Percentiles rank a stretch among this genome's conserved stretches.
Conservation (phyloP, 2,797 vertebrate species). For the Fundulus diaphanus region DNA sequence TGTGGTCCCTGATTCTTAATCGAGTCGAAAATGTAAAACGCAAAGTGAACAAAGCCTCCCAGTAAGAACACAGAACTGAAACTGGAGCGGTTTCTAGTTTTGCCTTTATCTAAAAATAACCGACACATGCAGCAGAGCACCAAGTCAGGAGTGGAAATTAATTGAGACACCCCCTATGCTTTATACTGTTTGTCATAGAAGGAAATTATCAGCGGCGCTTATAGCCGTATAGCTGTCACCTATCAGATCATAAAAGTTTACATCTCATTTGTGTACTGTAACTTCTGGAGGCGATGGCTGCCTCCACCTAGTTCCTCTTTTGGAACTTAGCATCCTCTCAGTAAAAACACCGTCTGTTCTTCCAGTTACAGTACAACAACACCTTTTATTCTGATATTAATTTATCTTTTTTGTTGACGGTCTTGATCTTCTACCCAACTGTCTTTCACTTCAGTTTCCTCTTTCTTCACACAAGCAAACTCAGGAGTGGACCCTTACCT, state of each 20-base stretch:
- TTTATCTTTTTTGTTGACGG: not conserved
- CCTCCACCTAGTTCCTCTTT: constrained; percentile 54
- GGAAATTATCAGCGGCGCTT: not conserved
- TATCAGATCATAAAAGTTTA: constrained; percentile 7
- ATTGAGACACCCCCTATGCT: not conserved
- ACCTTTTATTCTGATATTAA: not conserved
- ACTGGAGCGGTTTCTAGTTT: constrained; percentile 33
- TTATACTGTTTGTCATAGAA: not conserved
- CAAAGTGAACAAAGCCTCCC: not conserved
- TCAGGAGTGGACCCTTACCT: constrained; percentile 42
- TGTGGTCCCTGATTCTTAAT: not conserved
- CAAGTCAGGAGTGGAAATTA: not conserved
- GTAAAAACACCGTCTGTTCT: not conserved
- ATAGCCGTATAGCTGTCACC: not conserved
- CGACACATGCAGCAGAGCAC: not conserved
- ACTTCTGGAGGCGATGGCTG: constrained; percentile 1
- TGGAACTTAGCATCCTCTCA: constrained; percentile 13
- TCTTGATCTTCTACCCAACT: not conserved
- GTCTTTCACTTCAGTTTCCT: not conserved
- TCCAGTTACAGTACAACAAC: not conserved
- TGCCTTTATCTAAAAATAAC: constrained; percentile 51
- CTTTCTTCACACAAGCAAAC: not conserved
- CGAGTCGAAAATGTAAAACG: not conserved
- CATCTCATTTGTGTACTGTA: not conserved
- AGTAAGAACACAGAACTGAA: constrained; percentile 36